Percentiles rank a stretch among this genome's conserved stretches.
Conservation (phyloP, 2,113 vertebrate genomes). For the Oreochromis aureus region DNA sequence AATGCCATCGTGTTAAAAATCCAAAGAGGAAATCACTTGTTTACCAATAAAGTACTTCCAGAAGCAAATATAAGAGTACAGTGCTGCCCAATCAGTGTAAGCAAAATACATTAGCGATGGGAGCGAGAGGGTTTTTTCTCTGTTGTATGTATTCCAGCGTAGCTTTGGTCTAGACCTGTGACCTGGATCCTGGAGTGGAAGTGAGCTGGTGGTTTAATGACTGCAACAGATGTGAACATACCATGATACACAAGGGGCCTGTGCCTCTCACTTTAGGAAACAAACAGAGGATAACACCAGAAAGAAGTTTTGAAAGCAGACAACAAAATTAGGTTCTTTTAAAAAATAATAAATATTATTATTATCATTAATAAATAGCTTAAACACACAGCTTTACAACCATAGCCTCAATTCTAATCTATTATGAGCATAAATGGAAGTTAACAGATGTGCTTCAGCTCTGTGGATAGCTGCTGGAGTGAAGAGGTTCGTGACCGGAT, state of each 20-base stretch:
- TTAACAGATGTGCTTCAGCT: rapidly evolving
- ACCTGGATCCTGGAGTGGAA: slow-evolving; percentile 37
- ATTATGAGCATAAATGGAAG: neutral
- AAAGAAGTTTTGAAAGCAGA: neutral
- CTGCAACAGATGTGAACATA: slow-evolving; percentile 53
- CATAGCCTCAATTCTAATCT: neutral
- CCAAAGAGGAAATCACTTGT: neutral
- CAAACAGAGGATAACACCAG: neutral
- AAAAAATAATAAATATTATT: neutral
- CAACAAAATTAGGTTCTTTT: neutral
- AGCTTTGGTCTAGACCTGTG: neutral
- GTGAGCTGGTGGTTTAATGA: slow-evolving; percentile 24
- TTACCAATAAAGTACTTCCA: neutral
- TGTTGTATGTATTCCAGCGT: neutral
- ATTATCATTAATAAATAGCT: neutral
- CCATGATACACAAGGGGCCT: slow-evolving; percentile 1
- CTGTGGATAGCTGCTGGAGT: neutral
- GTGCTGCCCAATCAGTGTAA: neutral
- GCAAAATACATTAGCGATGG: neutral
- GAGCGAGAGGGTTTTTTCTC: neutral
- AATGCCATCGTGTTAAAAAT: neutral
- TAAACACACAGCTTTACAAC: rapidly evolving
- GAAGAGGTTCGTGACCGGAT: rapidly evolving
- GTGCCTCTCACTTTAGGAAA: neutral
- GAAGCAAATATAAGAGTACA: neutral